Conservation (phyloP, 2,113 vertebrate species). For the Oxyruncus cristatus region DNA sequence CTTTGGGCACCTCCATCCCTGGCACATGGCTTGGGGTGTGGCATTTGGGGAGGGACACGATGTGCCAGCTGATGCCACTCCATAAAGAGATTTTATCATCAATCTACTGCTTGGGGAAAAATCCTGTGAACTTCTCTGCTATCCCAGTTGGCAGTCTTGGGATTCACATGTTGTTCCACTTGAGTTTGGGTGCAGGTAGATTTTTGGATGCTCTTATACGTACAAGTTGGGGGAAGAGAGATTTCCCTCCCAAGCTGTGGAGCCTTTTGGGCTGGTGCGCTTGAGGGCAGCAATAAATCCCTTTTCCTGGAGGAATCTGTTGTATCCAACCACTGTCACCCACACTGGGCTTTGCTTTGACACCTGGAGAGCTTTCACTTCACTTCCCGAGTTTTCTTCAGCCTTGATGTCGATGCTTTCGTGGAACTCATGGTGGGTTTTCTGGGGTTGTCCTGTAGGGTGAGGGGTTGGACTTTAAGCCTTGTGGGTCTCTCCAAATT, state of each 20-base stretch:
- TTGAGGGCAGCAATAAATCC: not conserved
- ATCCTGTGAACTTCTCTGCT: not conserved
- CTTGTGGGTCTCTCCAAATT: not conserved
- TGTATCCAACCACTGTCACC: not conserved
- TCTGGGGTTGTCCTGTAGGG: not conserved
- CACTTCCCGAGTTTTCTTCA: not conserved
- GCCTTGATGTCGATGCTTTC: not conserved
- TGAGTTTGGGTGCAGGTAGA: not conserved
- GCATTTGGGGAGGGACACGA: fast-evolving
- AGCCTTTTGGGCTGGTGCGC: not conserved
- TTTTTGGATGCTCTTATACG: not conserved
- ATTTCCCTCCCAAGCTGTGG: not conserved
- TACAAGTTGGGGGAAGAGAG: no score
- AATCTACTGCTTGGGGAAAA: not conserved
- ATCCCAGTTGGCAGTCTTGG: not conserved
- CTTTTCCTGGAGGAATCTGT: not conserved
- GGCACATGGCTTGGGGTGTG: fast-evolving
- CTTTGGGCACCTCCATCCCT: not conserved
- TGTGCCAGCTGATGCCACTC: not conserved
- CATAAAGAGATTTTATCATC: not conserved
- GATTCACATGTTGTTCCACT: not conserved
- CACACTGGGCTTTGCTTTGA: fast-evolving
- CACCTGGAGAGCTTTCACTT: not conserved
- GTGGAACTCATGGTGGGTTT: not conserved
- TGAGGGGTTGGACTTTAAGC: not conserved